Conservation (phyloP, 2,797 vertebrate species). For the Percopsis omiscomaycus region DNA sequence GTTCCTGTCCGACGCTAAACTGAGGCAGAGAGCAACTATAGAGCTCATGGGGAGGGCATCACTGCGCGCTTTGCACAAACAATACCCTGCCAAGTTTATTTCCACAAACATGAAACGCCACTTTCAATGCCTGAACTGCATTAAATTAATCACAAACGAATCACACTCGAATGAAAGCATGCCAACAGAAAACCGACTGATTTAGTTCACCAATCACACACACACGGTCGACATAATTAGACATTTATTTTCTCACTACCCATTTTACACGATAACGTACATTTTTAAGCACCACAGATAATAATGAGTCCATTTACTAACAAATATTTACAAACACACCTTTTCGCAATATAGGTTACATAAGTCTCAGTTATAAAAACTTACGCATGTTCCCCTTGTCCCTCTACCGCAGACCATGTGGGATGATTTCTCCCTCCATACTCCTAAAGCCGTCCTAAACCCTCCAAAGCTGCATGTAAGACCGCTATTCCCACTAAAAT, state of each 20-base stretch:
- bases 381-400: slow-evolving; percentile 83
- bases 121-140: slow-evolving; percentile 20
- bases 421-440: slow-evolving; percentile 71
- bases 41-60: slow-evolving; percentile 14
- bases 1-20: slow-evolving; percentile 6
- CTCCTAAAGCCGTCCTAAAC: slow-evolving; percentile 75
- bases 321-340: slow-evolving; percentile 5
- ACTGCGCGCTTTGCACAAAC: slow-evolving; percentile 28
- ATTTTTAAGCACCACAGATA: background rate
- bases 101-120: slow-evolving; percentile 35
- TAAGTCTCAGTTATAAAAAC: slow-evolving; percentile 76
- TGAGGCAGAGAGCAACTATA: slow-evolving; percentile 55
- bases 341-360: slow-evolving; percentile 27
- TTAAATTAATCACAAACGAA: slow-evolving; percentile 14
- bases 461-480: slow-evolving; percentile 74
- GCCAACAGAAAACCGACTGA: slow-evolving; percentile 7
- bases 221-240: too few species aligned
- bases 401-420: slow-evolving; percentile 72
- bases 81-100: slow-evolving; percentile 26
- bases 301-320: slow-evolving; percentile 4
- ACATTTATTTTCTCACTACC: too few species aligned
- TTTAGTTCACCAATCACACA: slow-evolving; percentile 7
- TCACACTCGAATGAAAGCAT: slow-evolving; percentile 14
- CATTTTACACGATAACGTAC: too few species aligned
- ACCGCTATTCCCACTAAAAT: slow-evolving; percentile 80